These are phyloP conservation scores for Montipora capitata DNA, from an alignment of 92 coral and sea anemone genomes.

Conservation along the genomic window DNA sequence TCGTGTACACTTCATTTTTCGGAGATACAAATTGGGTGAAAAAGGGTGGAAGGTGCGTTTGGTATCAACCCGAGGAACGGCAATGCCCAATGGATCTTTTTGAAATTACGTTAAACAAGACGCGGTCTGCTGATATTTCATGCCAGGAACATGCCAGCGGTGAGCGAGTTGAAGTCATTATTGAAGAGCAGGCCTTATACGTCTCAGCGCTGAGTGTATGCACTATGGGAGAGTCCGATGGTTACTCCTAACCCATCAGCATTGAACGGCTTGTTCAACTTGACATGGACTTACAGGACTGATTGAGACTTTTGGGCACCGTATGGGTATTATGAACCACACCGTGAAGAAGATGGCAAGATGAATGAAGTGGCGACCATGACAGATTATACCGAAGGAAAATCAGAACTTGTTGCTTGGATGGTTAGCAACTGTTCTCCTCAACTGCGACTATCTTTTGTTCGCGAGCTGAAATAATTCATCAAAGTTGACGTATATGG, in stretches of 20 bases:
- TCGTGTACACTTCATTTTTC: neutral
- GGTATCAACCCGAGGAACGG: neutral
- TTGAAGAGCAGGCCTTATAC: neutral
- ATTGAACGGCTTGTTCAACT: neutral
- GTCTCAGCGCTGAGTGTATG: neutral
- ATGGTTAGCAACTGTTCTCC: neutral
- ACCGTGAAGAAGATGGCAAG: too few species aligned
- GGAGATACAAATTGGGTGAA: neutral
- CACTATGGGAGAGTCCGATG: neutral
- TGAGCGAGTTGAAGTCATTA: neutral
- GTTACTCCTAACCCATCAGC: neutral
- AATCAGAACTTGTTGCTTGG: neutral
- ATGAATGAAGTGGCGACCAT: neutral
- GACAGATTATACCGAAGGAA: neutral
- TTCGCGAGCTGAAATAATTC: neutral
- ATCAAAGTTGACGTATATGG: slow-evolving; percentile 22
- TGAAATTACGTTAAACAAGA: neutral
- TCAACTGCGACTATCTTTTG: neutral
- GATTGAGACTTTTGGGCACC: neutral
- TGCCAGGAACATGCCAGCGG: neutral
- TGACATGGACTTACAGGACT: neutral
- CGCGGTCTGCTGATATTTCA: neutral
- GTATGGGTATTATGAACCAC: neutral
- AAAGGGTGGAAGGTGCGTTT: neutral
- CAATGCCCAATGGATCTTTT: neutral